A percentile compares a stretch with the other conserved stretches of the same genome.
Evolutionary conservation across 2,888 invertebrate genomes (phyloP).

Genomic region (Pyrgus malvae): DNA sequence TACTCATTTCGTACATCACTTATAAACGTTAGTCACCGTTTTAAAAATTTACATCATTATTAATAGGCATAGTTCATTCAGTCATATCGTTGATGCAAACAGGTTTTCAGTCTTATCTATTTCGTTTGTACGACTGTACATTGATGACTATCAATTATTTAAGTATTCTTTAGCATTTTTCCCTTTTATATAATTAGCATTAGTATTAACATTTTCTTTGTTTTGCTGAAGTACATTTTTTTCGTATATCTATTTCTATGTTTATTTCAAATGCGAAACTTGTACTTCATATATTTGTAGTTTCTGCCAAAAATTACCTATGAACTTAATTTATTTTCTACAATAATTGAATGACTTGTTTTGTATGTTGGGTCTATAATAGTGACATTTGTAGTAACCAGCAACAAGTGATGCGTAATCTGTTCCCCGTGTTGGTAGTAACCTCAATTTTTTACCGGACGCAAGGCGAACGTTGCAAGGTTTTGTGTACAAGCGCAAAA

Average conservation of each 20-base stretch:
- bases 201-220: too few species aligned
- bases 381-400: not conserved
- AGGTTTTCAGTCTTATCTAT: too few species aligned
- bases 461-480: slow-evolving; percentile 3
- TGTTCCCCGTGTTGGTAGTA: slow-evolving; percentile 3
- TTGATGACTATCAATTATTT: too few species aligned
- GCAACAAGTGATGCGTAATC: slow-evolving; percentile 3
- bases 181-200: too few species aligned
- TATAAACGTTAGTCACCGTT: not conserved
- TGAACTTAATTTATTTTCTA: too few species aligned
- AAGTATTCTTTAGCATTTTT: too few species aligned
- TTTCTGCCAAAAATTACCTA: too few species aligned
- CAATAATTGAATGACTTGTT: not conserved
- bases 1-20: not conserved
- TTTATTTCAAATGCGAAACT: too few species aligned
- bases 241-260: too few species aligned
- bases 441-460: slow-evolving; percentile 15
- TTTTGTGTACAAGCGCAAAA: slow-evolving; percentile 12
- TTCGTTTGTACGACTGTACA: too few species aligned
- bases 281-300: not conserved
- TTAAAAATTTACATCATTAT: not conserved
- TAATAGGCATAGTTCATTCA: not conserved
- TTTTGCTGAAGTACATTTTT: too few species aligned
- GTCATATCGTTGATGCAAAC: not conserved
- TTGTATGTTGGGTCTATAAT: not conserved